A percentile compares a stretch with the other conserved stretches of the same genome.
Evolutionary conservation across 1,140 invertebrate species (phyloP).

Genomic region (Lordiphosa stackelbergi): DNA sequence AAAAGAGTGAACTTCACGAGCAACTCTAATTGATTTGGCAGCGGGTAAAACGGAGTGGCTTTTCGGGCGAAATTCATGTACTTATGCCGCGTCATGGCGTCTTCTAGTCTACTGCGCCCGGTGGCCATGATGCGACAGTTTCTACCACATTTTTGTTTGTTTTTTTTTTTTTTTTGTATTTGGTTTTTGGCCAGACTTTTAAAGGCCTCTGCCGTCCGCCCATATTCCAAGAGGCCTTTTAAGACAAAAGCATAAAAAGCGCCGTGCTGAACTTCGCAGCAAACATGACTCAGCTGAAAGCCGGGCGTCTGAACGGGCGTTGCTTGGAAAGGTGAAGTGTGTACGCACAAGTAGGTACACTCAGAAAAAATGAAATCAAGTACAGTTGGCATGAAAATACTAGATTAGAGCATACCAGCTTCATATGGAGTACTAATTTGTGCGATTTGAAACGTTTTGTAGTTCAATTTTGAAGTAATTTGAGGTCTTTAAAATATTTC

Average conservation of each 20-base stretch:
- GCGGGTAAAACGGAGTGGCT: constrained; percentile 39
- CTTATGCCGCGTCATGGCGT: constrained; percentile 62
- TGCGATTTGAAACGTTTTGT: too few relatives aligned
- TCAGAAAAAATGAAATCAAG: too few relatives aligned
- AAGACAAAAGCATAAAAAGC: constrained; percentile 54
- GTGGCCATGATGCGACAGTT: constrained; percentile 62
- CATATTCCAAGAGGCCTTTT: constrained; percentile 43
- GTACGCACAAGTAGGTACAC: too few relatives aligned
- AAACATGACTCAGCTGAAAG: constrained; percentile 52
- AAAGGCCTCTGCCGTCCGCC: constrained; percentile 29
- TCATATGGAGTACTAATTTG: too few relatives aligned
- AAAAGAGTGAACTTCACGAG: constrained; percentile 38
- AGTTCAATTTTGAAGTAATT: too few relatives aligned
- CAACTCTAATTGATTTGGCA: constrained; percentile 69
- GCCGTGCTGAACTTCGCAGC: constrained; percentile 67
- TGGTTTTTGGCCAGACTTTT: constrained; percentile 52
- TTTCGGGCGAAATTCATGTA: constrained; percentile 18
- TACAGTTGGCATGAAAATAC: too few relatives aligned
- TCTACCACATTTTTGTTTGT: constrained; percentile 3
- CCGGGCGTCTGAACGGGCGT: constrained; percentile 27
- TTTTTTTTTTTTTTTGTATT: constrained; percentile 1
- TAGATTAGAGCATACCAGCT: too few relatives aligned
- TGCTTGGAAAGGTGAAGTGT: constrained; percentile 18
- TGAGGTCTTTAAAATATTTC: too few relatives aligned
- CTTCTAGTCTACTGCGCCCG: constrained; percentile 67